Percentiles rank a stretch among this genome's conserved stretches.
These are phyloP conservation scores for Amphiprion ocellaris DNA, from an alignment of 2,113 vertebrate genomes.

Conservation along the genomic window DNA sequence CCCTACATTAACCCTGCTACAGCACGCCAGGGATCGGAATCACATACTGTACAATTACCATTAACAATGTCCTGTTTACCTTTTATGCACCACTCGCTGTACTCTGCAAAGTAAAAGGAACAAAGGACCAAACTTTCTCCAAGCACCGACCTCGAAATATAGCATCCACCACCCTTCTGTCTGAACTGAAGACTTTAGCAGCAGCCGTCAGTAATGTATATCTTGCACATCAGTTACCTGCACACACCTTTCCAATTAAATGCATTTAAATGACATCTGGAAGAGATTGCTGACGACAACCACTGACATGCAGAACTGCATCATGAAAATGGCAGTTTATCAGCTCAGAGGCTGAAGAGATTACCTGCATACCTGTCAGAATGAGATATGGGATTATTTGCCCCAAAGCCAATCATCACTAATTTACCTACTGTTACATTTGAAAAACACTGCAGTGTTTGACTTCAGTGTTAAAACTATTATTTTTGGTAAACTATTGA, in stretches of 20 bases:
- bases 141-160: background rate
- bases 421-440: background rate
- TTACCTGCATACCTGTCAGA: constrained; percentile 21
- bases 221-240: background rate
- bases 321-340: constrained; percentile 5
- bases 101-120: background rate
- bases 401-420: background rate
- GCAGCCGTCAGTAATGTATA: too few relatives aligned
- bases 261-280: background rate
- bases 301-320: background rate
- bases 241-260: background rate
- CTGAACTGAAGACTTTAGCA: background rate
- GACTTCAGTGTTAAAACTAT: background rate
- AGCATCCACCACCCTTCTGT: background rate
- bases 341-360: background rate
- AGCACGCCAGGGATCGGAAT: constrained; percentile 47
- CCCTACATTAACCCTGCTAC: constrained; percentile 55
- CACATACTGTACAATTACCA: constrained; percentile 43
- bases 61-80: constrained; percentile 60
- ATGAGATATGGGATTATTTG: constrained; percentile 23
- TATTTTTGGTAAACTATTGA: too few relatives aligned
- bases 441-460: background rate
- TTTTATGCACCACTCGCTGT: constrained; percentile 40
- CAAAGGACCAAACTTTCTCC: background rate
- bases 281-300: background rate